phyloP scores from a whole-genome alignment of 2,888 invertebrate species.

The Clanis bilineata region DNA sequence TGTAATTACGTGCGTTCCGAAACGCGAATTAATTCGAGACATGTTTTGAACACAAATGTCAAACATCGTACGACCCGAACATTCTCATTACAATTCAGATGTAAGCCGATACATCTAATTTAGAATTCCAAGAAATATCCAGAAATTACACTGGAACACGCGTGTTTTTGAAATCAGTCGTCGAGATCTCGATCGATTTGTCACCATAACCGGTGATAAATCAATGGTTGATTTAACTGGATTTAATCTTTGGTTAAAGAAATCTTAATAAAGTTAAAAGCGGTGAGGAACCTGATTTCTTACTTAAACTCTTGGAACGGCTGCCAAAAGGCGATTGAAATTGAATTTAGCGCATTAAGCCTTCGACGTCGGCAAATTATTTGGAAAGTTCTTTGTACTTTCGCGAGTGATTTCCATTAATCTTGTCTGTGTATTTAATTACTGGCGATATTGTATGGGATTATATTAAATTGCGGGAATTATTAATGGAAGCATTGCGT shows the following conservation, averaged over 20 bases:
- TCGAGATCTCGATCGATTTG: slow-evolving; percentile 13
- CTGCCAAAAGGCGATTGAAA: slow-evolving; percentile 2
- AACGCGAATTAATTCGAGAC: neutral
- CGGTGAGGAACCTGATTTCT: slow-evolving; percentile 1
- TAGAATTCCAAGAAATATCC: slow-evolving; percentile 12
- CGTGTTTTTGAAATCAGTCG: neutral
- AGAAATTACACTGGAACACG: slow-evolving; percentile 8
- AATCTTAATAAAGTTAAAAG: neutral
- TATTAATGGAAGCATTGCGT: neutral
- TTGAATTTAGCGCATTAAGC: neutral
- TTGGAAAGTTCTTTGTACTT: slow-evolving; percentile 4
- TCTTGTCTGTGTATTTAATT: neutral
- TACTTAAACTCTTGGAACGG: slow-evolving; percentile 3
- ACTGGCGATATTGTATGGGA: neutral
- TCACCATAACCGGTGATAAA: neutral
- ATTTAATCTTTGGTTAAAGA: neutral
- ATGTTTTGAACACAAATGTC: neutral
- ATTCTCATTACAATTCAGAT: slow-evolving; percentile 17
- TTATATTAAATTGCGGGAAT: neutral
- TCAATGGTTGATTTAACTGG: neutral
- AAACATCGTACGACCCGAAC: neutral
- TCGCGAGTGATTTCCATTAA: neutral
- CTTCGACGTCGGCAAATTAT: neutral
- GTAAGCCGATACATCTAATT: slow-evolving; percentile 16
- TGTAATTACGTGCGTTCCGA: neutral